Evolutionary conservation across 2,797 vertebrate genomes (phyloP), one percentile per base, ranked within the genome.

Genomic region (Sardinella longiceps): DNA sequence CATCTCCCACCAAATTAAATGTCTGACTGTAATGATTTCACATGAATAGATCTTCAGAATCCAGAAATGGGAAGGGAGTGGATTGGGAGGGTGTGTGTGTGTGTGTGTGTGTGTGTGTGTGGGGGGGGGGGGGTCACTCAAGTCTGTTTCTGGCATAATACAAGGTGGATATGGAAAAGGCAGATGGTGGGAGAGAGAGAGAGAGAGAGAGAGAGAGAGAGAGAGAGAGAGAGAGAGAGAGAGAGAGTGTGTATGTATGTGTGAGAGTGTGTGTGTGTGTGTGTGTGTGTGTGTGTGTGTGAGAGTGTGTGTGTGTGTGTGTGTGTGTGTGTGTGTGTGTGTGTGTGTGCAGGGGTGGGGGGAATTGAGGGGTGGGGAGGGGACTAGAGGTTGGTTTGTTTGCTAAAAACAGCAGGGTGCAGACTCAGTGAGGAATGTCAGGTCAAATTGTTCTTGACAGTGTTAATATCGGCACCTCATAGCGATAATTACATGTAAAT

Each of bases 391-490:
- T 86, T n/a, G 85, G 87, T 82, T 84, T 95, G 95, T 77, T 77
- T 43, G 70, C 33, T 43, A 39, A 30, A 39, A 77, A 77, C 70
- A 77, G 70, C 18, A 20, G 70, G 70, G 70, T 2, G 37, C 70
- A 43, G 37, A 95, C 95, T 95, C 92, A 95, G 95, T 97, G 97
- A 98, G 96, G 97, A 98, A 98, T 99, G 98, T 99, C 98, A 99
- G 97, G 97, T 98, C 97, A 99, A 99, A 99, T 99, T 98, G 97
- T 97, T 99, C 97, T 98, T 99, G 98, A 99, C 98, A 99, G 98
- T 97, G 96, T 96, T 99, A 99, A 99, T 99, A 98, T 98, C 96
- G 94, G 97, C 97, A 97, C 97, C 97, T 98, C 97, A 97, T 97
- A 97, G 97, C 95, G 95, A 97, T 99, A 99, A 99, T 99, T 98